Evolutionary conservation across 1,140 invertebrate species (phyloP).

Genomic region (Elysia chlorotica): DNA sequence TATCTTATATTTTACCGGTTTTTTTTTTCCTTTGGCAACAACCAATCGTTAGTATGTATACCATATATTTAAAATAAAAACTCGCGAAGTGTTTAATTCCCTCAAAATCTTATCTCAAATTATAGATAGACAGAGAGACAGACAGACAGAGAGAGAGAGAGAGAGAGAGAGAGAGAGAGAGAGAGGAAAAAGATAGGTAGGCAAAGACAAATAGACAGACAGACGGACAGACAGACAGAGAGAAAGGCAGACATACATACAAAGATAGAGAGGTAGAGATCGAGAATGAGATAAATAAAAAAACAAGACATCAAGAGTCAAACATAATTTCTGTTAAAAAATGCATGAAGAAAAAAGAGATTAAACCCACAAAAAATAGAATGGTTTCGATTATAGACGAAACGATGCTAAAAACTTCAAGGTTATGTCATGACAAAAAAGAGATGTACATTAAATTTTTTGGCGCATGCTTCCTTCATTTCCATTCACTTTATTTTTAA

Average conservation of each 20-base stretch:
- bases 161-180: conserved; percentile 9
- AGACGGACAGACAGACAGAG: not conserved
- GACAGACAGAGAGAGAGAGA: not conserved
- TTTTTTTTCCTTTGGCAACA: not conserved
- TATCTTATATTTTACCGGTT: not conserved
- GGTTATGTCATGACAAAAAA: too few species aligned
- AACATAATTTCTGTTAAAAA: too few species aligned
- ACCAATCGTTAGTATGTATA: not conserved
- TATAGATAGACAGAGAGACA: not conserved
- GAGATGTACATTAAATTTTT: too few species aligned
- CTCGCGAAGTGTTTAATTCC: not conserved
- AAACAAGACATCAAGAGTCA: too few species aligned
- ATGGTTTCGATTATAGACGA: too few species aligned
- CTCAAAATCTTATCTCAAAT: not conserved
- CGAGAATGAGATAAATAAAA: too few species aligned
- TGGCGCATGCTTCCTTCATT: too few species aligned
- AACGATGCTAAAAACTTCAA: too few species aligned
- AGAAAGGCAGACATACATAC: not conserved
- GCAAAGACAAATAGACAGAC: not conserved
- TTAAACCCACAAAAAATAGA: too few species aligned
- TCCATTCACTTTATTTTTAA: too few species aligned
- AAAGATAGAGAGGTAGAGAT: too few species aligned
- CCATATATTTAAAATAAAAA: not conserved
- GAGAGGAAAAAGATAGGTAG: not conserved
- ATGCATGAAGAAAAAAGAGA: too few species aligned